Evolutionary conservation across 2,797 vertebrate genomes (phyloP).

Genomic region (Hyperoplus lanceolatus): DNA sequence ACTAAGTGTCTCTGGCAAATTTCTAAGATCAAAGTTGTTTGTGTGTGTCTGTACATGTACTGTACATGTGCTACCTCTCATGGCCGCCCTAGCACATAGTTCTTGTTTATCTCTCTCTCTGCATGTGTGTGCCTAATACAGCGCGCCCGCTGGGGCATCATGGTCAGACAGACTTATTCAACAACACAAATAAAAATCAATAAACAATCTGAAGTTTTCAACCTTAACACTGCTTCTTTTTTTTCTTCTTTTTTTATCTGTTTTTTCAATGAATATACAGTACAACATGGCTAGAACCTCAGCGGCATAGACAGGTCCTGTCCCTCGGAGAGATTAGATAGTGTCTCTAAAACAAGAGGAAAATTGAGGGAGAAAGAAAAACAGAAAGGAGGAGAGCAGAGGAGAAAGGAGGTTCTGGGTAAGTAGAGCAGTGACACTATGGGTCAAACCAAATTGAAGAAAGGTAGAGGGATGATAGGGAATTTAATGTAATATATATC

Average conservation of each 20-base stretch:
- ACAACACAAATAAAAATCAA: slow-evolving; percentile 99
- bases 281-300: slow-evolving; percentile 95
- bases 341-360: slow-evolving; percentile 63
- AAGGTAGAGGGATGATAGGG: neutral
- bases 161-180: slow-evolving; percentile 94
- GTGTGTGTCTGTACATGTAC: slow-evolving; percentile 24
- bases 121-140: slow-evolving; percentile 69
- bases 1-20: neutral
- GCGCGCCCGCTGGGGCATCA: slow-evolving; percentile 87
- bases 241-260: slow-evolving; percentile 89
- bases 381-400: slow-evolving; percentile 72
- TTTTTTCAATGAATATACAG: slow-evolving; percentile 99
- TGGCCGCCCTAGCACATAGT: slow-evolving; percentile 43
- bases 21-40: slow-evolving; percentile 8
- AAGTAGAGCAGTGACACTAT: slow-evolving; percentile 37
- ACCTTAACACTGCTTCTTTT: slow-evolving; percentile 87
- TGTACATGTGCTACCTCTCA: slow-evolving; percentile 37
- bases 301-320: slow-evolving; percentile 88
- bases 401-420: slow-evolving; percentile 64
- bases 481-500: slow-evolving; percentile 30
- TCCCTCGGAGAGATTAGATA: slow-evolving; percentile 80
- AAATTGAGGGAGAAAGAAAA: slow-evolving; percentile 66
- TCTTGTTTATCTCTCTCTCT: slow-evolving; percentile 58
- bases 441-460: slow-evolving; percentile 40
- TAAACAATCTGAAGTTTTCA: slow-evolving; percentile 99